phyloP scores from a whole-genome alignment of 2,888 invertebrate species.

The Lasioglossum oenotherae region DNA sequence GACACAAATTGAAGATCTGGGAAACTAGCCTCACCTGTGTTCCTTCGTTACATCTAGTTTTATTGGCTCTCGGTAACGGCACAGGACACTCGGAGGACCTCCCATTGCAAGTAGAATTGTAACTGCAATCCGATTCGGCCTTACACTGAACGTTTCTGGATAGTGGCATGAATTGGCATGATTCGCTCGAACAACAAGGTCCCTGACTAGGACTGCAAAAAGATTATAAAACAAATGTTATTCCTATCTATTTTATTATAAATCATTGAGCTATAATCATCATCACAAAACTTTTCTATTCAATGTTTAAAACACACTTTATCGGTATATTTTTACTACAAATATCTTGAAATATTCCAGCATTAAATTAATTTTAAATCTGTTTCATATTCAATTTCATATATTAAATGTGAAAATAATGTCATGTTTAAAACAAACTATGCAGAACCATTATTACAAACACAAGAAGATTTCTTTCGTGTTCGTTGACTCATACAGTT shows the following conservation, averaged over 20 bases:
- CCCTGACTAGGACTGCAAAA: conserved; percentile 96
- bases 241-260: neutral
- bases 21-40: conserved; percentile 86
- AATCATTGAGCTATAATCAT: neutral
- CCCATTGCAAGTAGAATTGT: conserved; percentile 94
- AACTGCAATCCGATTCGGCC: conserved; percentile 95
- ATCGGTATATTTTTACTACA: neutral
- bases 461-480: too few relatives aligned
- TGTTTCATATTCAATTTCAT: neutral
- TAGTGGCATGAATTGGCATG: conserved; percentile 91
- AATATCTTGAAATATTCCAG: neutral
- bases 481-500: neutral
- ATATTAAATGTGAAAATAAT: neutral
- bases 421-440: neutral
- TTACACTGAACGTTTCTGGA: conserved; percentile 90
- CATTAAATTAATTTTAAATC: neutral
- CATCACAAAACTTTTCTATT: neutral
- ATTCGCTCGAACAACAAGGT: conserved; percentile 94
- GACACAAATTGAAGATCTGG: conserved; percentile 14
- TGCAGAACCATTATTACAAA: too few relatives aligned
- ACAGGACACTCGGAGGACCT: conserved; percentile 94
- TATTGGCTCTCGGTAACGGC: conserved; percentile 92
- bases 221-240: neutral
- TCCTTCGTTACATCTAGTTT: conserved; percentile 98
- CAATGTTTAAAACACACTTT: neutral